These are phyloP conservation scores for Tinea semifulvella DNA, from an alignment of 2,888 invertebrate genomes.

Conservation along the genomic window DNA sequence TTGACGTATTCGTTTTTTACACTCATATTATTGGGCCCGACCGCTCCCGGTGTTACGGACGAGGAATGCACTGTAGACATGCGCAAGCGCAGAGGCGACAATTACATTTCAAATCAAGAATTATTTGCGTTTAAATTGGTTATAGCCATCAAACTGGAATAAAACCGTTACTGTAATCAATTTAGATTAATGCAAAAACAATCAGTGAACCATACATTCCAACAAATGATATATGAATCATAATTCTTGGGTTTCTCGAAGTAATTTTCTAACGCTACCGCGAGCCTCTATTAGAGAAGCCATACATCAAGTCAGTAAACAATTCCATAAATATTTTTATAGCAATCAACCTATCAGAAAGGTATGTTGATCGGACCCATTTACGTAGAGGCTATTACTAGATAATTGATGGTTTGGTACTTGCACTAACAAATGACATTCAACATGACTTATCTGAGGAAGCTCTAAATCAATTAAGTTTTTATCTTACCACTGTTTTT, in stretches of 20 bases:
- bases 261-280: conserved; percentile 10
- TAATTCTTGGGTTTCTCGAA: conserved; percentile 5
- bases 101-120: conserved; percentile 15
- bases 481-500: background rate
- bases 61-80: conserved; percentile 56
- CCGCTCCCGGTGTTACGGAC: conserved; percentile 66
- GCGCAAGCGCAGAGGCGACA: conserved; percentile 40
- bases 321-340: conserved; percentile 51
- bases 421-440: conserved; percentile 8
- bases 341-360: conserved; percentile 51
- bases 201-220: background rate
- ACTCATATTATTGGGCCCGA: conserved; percentile 59
- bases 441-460: conserved; percentile 1
- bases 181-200: conserved; percentile 6
- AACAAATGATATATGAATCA: conserved; percentile 9
- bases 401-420: conserved; percentile 38
- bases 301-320: conserved; percentile 18
- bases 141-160: background rate
- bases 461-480: conserved; percentile 3
- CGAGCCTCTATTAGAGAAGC: conserved; percentile 13
- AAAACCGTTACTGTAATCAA: conserved; percentile 3
- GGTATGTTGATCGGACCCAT: conserved; percentile 37
- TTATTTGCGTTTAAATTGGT: too few species aligned
- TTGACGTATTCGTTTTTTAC: conserved; percentile 60
- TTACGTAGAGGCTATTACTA: conserved; percentile 32